Percentiles rank a stretch among this genome's conserved stretches.
phyloP scores from a whole-genome alignment of 1,140 invertebrate genomes.

The Batillaria attramentaria region DNA sequence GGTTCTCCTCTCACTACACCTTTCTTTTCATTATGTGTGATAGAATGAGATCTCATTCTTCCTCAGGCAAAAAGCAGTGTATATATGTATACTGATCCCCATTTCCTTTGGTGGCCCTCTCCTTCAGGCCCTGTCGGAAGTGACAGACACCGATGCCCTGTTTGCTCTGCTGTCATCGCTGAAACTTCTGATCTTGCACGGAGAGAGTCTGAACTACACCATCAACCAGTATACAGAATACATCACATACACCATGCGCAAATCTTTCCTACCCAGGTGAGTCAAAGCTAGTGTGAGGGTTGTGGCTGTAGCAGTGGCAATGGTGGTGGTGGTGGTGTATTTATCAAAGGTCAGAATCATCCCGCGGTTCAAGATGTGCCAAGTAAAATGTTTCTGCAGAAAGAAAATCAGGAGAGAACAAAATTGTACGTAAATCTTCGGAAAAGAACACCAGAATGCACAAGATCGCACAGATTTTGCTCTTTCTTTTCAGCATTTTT shows the following conservation, averaged over 20 bases:
- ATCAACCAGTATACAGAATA: constrained; percentile 93
- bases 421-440: too few relatives aligned
- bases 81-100: constrained; percentile 3
- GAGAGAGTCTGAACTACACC: constrained; percentile 91
- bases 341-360: too few relatives aligned
- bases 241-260: constrained; percentile 98
- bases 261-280: constrained; percentile 94
- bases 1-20: too few relatives aligned
- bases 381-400: too few relatives aligned
- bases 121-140: constrained; percentile 82
- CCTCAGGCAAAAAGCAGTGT: too few relatives aligned
- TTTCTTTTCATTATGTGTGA: too few relatives aligned
- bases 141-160: constrained; percentile 88
- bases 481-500: too few relatives aligned
- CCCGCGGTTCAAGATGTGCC: too few relatives aligned
- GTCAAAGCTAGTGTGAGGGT: constrained; percentile 55
- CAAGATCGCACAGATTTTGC: too few relatives aligned
- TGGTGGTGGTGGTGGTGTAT: too few relatives aligned
- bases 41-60: too few relatives aligned
- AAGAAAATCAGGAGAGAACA: not conserved
- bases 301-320: not conserved
- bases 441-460: too few relatives aligned
- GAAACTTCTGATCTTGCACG: constrained; percentile 92
- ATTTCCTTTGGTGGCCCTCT: not conserved
- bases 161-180: constrained; percentile 95